Evolutionary conservation across 2,888 invertebrate genomes (phyloP), one percentile per base, ranked within the genome.

Genomic region (Troilus luridus): DNA sequence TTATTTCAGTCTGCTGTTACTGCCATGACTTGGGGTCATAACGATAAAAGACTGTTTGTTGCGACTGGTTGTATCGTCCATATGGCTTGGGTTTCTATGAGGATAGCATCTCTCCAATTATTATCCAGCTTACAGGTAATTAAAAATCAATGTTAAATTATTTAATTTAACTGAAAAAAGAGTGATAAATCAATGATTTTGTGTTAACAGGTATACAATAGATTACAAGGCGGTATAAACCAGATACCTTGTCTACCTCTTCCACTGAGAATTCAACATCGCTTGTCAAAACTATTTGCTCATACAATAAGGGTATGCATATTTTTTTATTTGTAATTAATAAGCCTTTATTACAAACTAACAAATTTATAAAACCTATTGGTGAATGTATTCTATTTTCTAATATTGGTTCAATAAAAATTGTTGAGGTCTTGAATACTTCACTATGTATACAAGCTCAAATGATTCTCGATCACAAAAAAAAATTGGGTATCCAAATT

Each of bases 21-120:
- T 89, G 98, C 99, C 1, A 95, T 99, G 93, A 99, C 99, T 14
- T 99, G 99, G 99, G 99, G 99, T 59, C 99, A 99, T 95, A 98
- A 98, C 94, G 99, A 99, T 94, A 97, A 98, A 93, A 96, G 99
- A 59, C 95, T 99, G 93, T 99, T 99, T 94, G 96, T 99, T 92
- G 98, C 98, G 9, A 98, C 98, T 8, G 99, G 99, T 21, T 97
- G 97, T 88, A 97, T 97, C 93, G 96, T 98, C 93, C 98, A 98
- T 94, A 98, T 98, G 92, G 99, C 98, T 85, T 98, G 99, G 96
- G 97, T 99, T 91, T 98, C 98, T 93, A 95, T 98, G 92, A 96
- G 97, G 91, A 97, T 99, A 92, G 98, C 98, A 90, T 97, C 98
- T 90, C 95, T 99, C 93, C 98, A 99, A 94, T 95, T 98, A 93